These are phyloP conservation scores for Cephus sareptanus DNA, from an alignment of 2,888 invertebrate species.

Conservation along the genomic window DNA sequence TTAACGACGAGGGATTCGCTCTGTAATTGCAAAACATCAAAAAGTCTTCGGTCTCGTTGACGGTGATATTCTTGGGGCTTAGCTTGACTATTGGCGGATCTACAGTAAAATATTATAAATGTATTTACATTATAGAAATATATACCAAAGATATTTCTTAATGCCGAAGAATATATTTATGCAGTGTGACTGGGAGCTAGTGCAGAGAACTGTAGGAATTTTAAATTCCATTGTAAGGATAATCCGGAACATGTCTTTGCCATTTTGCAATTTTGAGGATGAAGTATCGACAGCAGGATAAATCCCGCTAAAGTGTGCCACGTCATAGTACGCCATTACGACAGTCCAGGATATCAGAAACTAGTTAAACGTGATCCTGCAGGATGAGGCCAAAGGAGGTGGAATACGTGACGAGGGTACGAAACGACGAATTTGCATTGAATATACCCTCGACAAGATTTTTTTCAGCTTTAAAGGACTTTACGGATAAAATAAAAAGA, in stretches of 20 bases:
- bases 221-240: not conserved
- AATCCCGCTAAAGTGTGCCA: not conserved
- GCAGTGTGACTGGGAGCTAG: not conserved
- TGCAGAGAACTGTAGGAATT: not conserved
- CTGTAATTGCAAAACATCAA: constrained; percentile 84
- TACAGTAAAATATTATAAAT: constrained; percentile 62
- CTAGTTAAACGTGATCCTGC: constrained; percentile 33
- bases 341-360: constrained; percentile 21
- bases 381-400: constrained; percentile 20
- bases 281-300: not conserved
- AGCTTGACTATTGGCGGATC: constrained; percentile 88
- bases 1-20: constrained; percentile 86
- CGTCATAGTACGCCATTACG: not conserved
- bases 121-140: not conserved
- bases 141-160: too few relatives aligned
- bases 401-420: constrained; percentile 28
- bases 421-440: constrained; percentile 30
- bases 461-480: not conserved
- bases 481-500: not conserved
- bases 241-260: not conserved
- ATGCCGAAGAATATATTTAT: not conserved
- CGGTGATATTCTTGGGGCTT: constrained; percentile 79
- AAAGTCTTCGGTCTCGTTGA: constrained; percentile 81
- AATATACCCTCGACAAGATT: not conserved
- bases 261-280: not conserved